Conservation (phyloP, 2,797 vertebrate genomes). For the Thamnophis elegans region DNA sequence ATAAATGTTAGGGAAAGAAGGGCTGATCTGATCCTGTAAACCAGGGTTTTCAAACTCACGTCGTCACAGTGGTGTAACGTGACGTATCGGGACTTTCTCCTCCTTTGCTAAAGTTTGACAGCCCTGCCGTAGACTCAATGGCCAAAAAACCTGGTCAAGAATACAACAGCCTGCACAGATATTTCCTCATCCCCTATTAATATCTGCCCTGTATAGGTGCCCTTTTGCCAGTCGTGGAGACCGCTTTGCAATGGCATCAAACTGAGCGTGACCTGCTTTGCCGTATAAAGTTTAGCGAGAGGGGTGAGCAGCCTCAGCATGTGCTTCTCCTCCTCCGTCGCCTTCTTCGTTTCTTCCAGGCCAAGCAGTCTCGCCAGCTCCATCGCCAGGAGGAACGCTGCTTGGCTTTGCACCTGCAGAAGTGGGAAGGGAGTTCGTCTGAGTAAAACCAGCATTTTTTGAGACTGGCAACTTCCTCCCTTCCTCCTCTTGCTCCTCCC, state of each 20-base stretch:
- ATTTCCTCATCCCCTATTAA: too few relatives aligned
- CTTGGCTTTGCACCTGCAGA: conserved; percentile 78
- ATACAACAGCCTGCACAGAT: too few relatives aligned
- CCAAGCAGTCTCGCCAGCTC: conserved; percentile 78
- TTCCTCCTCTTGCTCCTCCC: background rate
- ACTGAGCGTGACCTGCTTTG: conserved; percentile 76
- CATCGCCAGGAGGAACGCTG: conserved; percentile 79
- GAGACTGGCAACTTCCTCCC: background rate
- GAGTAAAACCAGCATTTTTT: background rate
- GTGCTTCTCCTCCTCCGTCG: conserved; percentile 71
- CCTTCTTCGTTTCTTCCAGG: conserved; percentile 75
- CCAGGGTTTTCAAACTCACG: too few relatives aligned
- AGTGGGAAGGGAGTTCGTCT: background rate
- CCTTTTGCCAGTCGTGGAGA: too few relatives aligned
- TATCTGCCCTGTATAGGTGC: too few relatives aligned
- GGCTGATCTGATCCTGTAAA: too few relatives aligned
- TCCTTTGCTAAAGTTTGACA: too few relatives aligned
- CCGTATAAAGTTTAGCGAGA: conserved; percentile 85
- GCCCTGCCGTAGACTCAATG: too few relatives aligned
- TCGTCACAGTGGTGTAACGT: too few relatives aligned
- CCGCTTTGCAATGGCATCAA: background rate
- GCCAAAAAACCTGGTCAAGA: too few relatives aligned
- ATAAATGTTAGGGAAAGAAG: too few relatives aligned
- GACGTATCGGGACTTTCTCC: too few relatives aligned
- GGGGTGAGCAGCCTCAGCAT: conserved; percentile 80